Base-by-base conservation (phyloP, 1,140 invertebrate species). In the Drosophila fuyamai region DNA sequence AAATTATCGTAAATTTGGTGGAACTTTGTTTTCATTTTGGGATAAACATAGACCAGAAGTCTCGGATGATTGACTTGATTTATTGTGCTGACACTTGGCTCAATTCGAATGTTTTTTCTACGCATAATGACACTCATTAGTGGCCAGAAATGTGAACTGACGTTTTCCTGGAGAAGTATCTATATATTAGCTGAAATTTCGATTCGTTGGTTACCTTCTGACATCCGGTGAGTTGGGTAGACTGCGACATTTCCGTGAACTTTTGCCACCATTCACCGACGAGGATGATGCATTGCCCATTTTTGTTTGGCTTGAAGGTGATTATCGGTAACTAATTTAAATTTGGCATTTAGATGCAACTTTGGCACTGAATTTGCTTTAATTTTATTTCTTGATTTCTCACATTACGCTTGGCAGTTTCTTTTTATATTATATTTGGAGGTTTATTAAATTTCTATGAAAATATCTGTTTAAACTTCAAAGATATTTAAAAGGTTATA, bases 161-260 rank as follows among this genome's bases (percentile, higher is more conserved):
- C 57, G 48, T 56, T 77, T 83, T 73, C 32, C 35, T 5, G 7
- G 56, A 50, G 61, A 51, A 61, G 70, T 47, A 76, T n/a, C n/a
- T 58, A 54, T 51, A 38, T 56, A 35, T 46, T 40, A 29, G 35
- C 23, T 36, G 4, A 36, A 53, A 53, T 32, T 35, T 36, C 32
- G 4, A 46, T 18, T 58, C 40, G 50, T 67, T 40, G 35, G 27
- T 83, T 88, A 94, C 94, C 95, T 94, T 93, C 94, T 92, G 57
- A 94, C 94, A 93, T 95, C 95, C 78, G 95, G 95, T 59, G 95
- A 95, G 85, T 94, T 95, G 44, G 95, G 95, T 81, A 95, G 92
- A 89, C 95, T 95, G 78, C 94, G 93, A 60, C 94, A 94, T 83
- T 94, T 94, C 48, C 94, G 93, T 76, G 83, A 71, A 58, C 56